Percentiles rank a stretch among this genome's conserved stretches.
phyloP scores from a whole-genome alignment of 2,113 vertebrate species.

The Delphinus delphis region DNA sequence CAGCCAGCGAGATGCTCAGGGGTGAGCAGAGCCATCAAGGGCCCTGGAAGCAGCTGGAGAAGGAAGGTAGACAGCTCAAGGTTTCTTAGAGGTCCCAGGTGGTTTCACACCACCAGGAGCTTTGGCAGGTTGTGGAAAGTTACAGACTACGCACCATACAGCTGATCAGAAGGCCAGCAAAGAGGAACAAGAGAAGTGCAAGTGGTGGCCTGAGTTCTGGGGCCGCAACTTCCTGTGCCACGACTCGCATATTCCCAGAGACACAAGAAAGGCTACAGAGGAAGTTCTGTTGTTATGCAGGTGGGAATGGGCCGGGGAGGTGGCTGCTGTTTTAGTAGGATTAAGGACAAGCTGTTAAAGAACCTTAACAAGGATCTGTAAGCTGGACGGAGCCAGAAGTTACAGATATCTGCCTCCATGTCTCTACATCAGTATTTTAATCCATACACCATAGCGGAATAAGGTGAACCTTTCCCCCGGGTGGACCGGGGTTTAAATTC shows the following conservation, averaged over 20 bases:
- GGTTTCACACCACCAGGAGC: not conserved
- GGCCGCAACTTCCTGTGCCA: accelerated
- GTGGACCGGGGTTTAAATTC: not conserved
- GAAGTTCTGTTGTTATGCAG: not conserved
- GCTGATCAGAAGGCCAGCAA: not conserved
- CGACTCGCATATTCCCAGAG: not conserved
- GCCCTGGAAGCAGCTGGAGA: not conserved
- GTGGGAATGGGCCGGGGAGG: not conserved
- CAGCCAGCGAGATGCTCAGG: not conserved
- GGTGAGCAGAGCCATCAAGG: not conserved
- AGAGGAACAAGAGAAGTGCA: not conserved
- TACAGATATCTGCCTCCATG: too few relatives aligned
- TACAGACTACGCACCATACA: accelerated
- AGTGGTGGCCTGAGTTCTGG: not conserved
- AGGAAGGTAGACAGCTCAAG: not conserved
- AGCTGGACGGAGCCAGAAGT: not conserved
- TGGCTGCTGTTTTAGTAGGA: not conserved
- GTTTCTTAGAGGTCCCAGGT: not conserved
- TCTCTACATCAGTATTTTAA: not conserved
- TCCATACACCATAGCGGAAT: not conserved
- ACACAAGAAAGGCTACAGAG: not conserved
- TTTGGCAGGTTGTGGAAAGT: not conserved
- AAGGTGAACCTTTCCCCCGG: not conserved
- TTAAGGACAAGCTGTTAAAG: not conserved
- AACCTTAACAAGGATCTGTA: not conserved